A percentile compares a stretch with the other conserved stretches of the same genome.
These are phyloP conservation scores for Seladonia tumulorum DNA, from an alignment of 2,888 invertebrate genomes.

Conservation along the genomic window DNA sequence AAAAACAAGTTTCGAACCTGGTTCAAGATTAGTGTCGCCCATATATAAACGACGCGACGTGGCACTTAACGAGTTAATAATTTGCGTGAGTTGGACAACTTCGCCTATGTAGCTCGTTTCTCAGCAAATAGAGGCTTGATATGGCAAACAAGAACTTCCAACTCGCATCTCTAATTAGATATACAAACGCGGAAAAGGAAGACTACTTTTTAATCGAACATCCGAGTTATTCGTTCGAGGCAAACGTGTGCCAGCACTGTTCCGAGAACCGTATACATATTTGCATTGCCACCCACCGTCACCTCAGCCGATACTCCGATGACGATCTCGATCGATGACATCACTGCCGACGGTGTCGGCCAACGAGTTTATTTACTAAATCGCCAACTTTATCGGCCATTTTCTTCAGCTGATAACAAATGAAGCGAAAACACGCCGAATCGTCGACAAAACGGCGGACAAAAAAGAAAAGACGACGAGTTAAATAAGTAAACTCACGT, in stretches of 20 bases:
- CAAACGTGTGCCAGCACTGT: not conserved
- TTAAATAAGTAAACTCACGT: not conserved
- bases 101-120: too few relatives aligned
- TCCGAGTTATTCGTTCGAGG: too few relatives aligned
- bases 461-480: not conserved
- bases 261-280: not conserved
- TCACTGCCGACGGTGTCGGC: not conserved
- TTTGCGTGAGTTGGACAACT: too few relatives aligned
- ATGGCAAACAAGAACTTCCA: not conserved
- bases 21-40: too few relatives aligned
- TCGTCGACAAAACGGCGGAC: not conserved
- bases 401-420: not conserved
- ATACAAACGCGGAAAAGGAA: not conserved
- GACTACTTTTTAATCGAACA: not conserved
- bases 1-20: too few relatives aligned
- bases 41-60: too few relatives aligned
- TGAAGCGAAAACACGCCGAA: not conserved
- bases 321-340: not conserved
- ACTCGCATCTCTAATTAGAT: not conserved
- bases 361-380: not conserved
- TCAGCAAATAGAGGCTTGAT: too few relatives aligned
- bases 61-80: too few relatives aligned
- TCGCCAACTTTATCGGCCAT: not conserved
- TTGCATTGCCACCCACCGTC: not conserved
- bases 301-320: not conserved